phyloP scores from a whole-genome alignment of 2,888 invertebrate species.

The Sympetrum striolatum region DNA sequence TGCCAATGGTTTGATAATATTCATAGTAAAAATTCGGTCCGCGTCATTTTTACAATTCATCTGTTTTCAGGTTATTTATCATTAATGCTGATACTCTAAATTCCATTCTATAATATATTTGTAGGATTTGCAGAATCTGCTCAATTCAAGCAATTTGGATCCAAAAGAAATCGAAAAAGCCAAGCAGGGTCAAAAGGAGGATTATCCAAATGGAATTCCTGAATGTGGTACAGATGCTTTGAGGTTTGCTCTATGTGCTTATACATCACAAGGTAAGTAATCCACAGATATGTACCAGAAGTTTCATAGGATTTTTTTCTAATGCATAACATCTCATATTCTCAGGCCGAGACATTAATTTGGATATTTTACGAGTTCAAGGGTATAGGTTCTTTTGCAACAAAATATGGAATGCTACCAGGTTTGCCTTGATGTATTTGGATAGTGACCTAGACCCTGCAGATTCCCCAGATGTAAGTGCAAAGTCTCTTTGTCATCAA shows the following conservation, averaged over 20 bases:
- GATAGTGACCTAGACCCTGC: slow-evolving; percentile 52
- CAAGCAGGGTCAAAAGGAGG: slow-evolving; percentile 67
- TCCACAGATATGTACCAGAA: background rate
- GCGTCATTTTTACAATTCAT: no score
- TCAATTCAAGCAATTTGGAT: slow-evolving; percentile 83
- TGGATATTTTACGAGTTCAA: slow-evolving; percentile 92
- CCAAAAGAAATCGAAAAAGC: slow-evolving; percentile 81
- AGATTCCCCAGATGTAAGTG: slow-evolving; percentile 44
- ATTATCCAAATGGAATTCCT: slow-evolving; percentile 88
- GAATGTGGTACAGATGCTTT: slow-evolving; percentile 96
- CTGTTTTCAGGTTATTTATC: no score
- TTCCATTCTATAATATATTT: background rate
- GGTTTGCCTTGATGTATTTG: slow-evolving; percentile 75
- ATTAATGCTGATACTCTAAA: background rate
- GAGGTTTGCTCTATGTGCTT: slow-evolving; percentile 88
- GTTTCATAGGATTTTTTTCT: background rate
- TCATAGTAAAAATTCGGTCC: no score
- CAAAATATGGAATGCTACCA: slow-evolving; percentile 98
- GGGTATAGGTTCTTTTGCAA: slow-evolving; percentile 98
- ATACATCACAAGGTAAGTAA: slow-evolving; percentile 74
- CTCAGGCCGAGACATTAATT: slow-evolving; percentile 88
- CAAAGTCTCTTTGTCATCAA: background rate
- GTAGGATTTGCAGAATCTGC: slow-evolving; percentile 72
- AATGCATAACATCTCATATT: background rate
- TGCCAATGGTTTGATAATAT: background rate